These are phyloP conservation scores for Notarius quadriscutis DNA, from an alignment of 2,113 vertebrate genomes.

Conservation along the genomic window DNA sequence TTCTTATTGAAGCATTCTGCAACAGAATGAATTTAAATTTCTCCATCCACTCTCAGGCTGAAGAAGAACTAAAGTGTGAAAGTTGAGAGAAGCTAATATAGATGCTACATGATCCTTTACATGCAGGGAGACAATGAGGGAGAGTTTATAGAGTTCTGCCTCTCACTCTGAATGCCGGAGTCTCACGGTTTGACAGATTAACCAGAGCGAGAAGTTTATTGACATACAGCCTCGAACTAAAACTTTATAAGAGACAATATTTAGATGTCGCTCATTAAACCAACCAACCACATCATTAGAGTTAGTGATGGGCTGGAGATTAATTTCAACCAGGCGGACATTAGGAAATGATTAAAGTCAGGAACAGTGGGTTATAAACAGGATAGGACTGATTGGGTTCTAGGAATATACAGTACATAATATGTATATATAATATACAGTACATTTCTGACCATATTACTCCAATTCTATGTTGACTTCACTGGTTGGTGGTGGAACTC, in stretches of 20 bases:
- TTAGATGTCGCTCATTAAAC: not conserved
- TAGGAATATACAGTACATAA: not conserved
- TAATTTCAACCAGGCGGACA: not conserved
- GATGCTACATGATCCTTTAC: not conserved
- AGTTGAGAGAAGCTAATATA: not conserved
- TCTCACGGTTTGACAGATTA: not conserved
- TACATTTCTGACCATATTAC: too few relatives aligned
- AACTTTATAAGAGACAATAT: not conserved
- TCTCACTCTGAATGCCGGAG: not conserved
- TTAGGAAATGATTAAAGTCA: not conserved
- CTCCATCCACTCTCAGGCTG: not conserved
- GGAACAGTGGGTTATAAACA: not conserved
- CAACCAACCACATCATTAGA: not conserved
- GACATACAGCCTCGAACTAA: not conserved
- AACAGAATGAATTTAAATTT: not conserved
- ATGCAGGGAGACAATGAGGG: not conserved
- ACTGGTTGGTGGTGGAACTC: too few relatives aligned
- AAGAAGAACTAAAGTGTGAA: not conserved
- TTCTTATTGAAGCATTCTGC: not conserved
- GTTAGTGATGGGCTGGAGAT: not conserved
- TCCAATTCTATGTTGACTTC: too few relatives aligned
- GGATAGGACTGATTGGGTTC: not conserved
- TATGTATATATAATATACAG: not conserved
- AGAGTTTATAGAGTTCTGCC: not conserved
- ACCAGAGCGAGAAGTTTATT: not conserved